Base-by-base conservation (phyloP, 2,888 invertebrate species). In the Melieria picta region DNA sequence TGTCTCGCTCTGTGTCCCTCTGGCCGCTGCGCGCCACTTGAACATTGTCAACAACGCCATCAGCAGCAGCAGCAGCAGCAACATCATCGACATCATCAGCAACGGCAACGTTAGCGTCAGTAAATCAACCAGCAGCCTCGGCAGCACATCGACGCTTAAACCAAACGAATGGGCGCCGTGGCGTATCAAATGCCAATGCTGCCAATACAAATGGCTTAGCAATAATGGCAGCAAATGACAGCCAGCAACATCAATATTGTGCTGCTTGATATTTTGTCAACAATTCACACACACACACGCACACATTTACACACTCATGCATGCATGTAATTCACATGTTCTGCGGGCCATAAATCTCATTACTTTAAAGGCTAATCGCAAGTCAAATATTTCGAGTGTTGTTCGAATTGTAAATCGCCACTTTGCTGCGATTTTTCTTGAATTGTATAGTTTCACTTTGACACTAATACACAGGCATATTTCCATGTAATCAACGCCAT, bases 301-400 rank as follows among this genome's bases (percentile, higher is more conserved):
- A 65, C 50, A 45, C 55, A 64, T 65, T 73, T 67, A 72, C 67
- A 68, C 68, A 58, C 68, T 64, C 68, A 66, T 71, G 68, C 61
- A 56, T 72, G 63, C 67, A 50, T 63, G 42, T 43, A 42, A 64
- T 64, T 64, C 43, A 52, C 5, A 16, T 52, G 48, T 43, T 50
- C 50, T 52, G 10, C 52, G 42, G 64, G 64, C 10, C 52, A 52
- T 13, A 45, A 65, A 30, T 30, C 30, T 30, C 30, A 30, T 30
- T 30, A 1, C 30, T 30, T 30, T 30, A 30, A 30, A 30, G 30
- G 30, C 30, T 3, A 30, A 30, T 30, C 30, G 30, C 30, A 30
- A 30, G 30, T 30, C 30, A 30, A 30, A 30, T 30, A 2, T 30
- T 30, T 30, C 30, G 30, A 30, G 30, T 3, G 30, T 30, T 30